Conservation (phyloP, 1,140 invertebrate species). For the Cydia strobilella region DNA sequence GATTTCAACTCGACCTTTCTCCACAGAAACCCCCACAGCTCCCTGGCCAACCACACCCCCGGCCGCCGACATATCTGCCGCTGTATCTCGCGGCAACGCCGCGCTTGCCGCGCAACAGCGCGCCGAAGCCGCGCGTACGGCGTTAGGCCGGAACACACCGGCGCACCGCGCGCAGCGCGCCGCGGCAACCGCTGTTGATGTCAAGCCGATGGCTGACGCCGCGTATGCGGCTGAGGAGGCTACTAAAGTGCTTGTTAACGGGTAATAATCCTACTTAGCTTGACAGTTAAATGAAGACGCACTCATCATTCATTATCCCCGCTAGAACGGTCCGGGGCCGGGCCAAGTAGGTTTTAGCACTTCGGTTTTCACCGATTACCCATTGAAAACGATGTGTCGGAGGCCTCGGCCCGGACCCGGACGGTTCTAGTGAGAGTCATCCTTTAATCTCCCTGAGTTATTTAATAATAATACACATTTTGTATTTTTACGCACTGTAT, state of each 20-base stretch:
- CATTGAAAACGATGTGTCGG: no score
- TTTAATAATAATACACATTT: background rate
- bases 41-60: slow-evolving; percentile 57
- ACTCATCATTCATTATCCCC: no score
- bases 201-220: slow-evolving; percentile 81
- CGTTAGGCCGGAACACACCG: slow-evolving; percentile 81
- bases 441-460: no score
- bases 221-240: slow-evolving; percentile 85
- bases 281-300: no score
- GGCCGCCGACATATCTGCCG: slow-evolving; percentile 61
- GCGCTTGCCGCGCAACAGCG: slow-evolving; percentile 80
- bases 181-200: slow-evolving; percentile 81
- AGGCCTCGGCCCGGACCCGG: no score
- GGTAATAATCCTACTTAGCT: no score
- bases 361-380: no score
- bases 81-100: slow-evolving; percentile 79
- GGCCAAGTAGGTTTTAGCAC: no score
- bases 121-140: slow-evolving; percentile 77
- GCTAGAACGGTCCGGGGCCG: no score
- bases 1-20: background rate
- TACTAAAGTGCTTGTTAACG: slow-evolving; percentile 74
- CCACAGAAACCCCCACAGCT: slow-evolving; percentile 41
- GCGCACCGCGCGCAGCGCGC: slow-evolving; percentile 85
- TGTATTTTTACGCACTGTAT: slow-evolving; percentile 1
- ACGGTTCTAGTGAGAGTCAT: no score